phyloP scores from a whole-genome alignment of 2,888 invertebrate species.

The Pasiphila rectangulata region DNA sequence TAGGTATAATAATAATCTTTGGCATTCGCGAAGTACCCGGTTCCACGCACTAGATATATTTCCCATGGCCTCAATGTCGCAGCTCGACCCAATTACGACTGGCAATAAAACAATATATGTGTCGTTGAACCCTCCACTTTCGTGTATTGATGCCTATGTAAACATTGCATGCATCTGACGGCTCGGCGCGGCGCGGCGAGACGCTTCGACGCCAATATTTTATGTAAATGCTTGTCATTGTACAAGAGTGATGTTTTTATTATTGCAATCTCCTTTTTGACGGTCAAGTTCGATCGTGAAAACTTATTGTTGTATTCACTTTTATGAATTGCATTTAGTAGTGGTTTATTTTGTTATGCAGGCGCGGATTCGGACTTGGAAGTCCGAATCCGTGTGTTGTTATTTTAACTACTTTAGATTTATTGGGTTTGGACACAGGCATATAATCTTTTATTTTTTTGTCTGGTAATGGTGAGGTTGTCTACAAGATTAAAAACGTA shows the following conservation, averaged over 20 bases:
- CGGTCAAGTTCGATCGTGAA: conserved; percentile 75
- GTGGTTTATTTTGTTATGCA: conserved; percentile 13
- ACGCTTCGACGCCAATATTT: conserved; percentile 74
- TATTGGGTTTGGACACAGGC: too few species aligned
- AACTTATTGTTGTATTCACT: conserved; percentile 48
- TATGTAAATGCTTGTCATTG: conserved; percentile 79
- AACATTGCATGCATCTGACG: conserved; percentile 73
- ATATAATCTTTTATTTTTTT: too few species aligned
- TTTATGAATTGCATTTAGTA: conserved; percentile 17
- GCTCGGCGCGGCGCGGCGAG: conserved; percentile 42
- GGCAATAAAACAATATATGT: conserved; percentile 74
- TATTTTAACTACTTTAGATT: too few species aligned
- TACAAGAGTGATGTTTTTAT: conserved; percentile 69
- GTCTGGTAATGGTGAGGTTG: too few species aligned
- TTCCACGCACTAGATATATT: conserved; percentile 53
- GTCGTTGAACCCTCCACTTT: conserved; percentile 72
- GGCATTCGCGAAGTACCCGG: conserved; percentile 43
- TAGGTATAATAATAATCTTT: conserved; percentile 39
- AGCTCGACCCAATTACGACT: conserved; percentile 73
- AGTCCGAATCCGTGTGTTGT: too few species aligned
- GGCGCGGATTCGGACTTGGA: not conserved
- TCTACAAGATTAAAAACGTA: too few species aligned
- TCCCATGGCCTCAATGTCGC: conserved; percentile 60
- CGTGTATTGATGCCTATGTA: conserved; percentile 55
- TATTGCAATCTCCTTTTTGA: conserved; percentile 74